Percentiles rank a stretch among this genome's conserved stretches.
Evolutionary conservation across 2,113 vertebrate genomes (phyloP).

Genomic region (Prunella fulvescens): DNA sequence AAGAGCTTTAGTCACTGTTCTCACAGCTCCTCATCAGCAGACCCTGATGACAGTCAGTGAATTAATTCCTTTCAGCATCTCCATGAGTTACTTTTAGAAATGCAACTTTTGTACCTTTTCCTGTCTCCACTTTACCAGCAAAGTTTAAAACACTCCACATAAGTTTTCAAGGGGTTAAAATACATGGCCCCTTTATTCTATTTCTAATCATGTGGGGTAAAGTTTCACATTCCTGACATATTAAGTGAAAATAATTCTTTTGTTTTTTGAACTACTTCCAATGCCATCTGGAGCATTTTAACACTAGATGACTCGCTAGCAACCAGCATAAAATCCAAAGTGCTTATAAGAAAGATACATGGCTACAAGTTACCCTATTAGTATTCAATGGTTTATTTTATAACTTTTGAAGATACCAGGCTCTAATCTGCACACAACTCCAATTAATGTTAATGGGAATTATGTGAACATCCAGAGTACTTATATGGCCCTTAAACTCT

Average conservation of each 20-base stretch:
- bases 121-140: neutral
- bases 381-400: slow-evolving; percentile 24
- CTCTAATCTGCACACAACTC: slow-evolving; percentile 4
- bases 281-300: slow-evolving; percentile 38
- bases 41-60: neutral
- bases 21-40: neutral
- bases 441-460: slow-evolving; percentile 59
- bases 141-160: neutral
- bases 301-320: neutral
- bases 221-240: neutral
- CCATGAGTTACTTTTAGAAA: neutral
- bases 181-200: neutral
- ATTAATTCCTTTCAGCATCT: neutral
- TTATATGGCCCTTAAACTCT: slow-evolving; percentile 56
- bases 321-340: neutral
- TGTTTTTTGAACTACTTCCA: neutral
- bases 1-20: neutral
- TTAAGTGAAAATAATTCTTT: slow-evolving; percentile 1
- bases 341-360: neutral
- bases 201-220: neutral
- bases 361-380: neutral
- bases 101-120: neutral
- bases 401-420: slow-evolving; percentile 4
- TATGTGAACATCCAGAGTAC: slow-evolving; percentile 5
- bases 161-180: neutral